Percentiles rank a stretch among this genome's conserved stretches.
These are phyloP conservation scores for Sphenopsis melanotis DNA, from an alignment of 2,797 vertebrate species.

Conservation along the genomic window DNA sequence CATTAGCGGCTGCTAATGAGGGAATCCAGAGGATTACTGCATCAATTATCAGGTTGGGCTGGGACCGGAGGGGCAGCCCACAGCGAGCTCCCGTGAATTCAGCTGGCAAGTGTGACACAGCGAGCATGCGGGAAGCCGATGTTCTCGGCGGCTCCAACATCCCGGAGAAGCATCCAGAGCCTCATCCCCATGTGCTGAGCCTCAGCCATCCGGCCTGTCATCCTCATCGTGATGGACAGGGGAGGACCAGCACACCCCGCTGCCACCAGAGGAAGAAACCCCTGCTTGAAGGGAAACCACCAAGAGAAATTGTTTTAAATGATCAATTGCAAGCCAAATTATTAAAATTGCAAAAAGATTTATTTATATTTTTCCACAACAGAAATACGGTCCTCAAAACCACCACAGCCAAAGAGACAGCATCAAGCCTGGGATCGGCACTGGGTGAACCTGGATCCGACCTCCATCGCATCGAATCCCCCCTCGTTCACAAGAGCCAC, in stretches of 20 bases:
- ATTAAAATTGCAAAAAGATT: no score
- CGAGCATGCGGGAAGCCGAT: background rate
- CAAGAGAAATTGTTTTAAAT: background rate
- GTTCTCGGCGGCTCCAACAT: background rate
- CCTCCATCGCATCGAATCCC: no score
- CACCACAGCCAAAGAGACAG: no score
- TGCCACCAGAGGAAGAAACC: background rate
- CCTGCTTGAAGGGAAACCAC: background rate
- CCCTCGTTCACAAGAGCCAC: no score
- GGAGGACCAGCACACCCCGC: fast-evolving
- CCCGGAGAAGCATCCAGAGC: background rate
- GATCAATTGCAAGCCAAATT: no score
- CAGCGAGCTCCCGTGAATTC: slow-evolving; percentile 42
- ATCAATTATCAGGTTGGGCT: slow-evolving; percentile 68
- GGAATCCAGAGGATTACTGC: slow-evolving; percentile 72
- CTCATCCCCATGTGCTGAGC: fast-evolving
- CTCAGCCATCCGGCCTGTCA: background rate
- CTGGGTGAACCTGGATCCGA: no score
- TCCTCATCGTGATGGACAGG: background rate
- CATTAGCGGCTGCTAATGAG: slow-evolving; percentile 75
- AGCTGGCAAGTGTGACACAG: slow-evolving; percentile 21
- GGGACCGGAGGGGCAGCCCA: slow-evolving; percentile 49
- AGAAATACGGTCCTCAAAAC: no score
- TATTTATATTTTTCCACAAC: no score
- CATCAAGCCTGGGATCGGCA: no score